Percentiles rank a stretch among this genome's conserved stretches.
phyloP scores from a whole-genome alignment of 2,888 invertebrate species.

The Hetaerina titia region DNA sequence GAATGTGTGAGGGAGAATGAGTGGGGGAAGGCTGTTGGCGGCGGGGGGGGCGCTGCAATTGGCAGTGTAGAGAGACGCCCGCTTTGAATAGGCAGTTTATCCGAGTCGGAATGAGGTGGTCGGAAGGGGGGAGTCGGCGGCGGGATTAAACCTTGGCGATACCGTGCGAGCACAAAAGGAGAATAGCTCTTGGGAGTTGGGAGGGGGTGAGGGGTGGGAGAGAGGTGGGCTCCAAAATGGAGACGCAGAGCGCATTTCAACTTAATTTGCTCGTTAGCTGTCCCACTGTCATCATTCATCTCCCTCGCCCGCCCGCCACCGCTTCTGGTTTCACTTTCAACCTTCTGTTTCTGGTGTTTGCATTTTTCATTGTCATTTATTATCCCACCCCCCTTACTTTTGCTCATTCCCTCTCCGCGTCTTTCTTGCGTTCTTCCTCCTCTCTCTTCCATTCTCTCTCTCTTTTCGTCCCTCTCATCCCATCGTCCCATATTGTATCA shows the following conservation, averaged over 20 bases:
- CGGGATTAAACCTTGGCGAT: slow-evolving; percentile 48
- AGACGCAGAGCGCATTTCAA: slow-evolving; percentile 52
- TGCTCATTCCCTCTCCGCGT: neutral
- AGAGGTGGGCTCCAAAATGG: slow-evolving; percentile 33
- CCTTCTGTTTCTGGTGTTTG: slow-evolving; percentile 41
- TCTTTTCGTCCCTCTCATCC: neutral
- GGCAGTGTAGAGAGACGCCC: slow-evolving; percentile 7
- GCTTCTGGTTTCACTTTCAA: slow-evolving; percentile 41
- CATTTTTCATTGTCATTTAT: slow-evolving; percentile 38
- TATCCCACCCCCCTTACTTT: neutral
- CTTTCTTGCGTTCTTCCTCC: neutral
- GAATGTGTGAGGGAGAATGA: neutral
- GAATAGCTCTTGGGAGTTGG: neutral
- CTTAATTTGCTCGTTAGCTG: slow-evolving; percentile 64
- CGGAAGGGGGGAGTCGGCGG: neutral
- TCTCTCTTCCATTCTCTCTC: neutral
- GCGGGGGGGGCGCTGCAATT: slow-evolving; percentile 42
- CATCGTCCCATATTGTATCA: neutral
- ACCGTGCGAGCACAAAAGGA: slow-evolving; percentile 44
- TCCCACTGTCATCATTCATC: slow-evolving; percentile 57
- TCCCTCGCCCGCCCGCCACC: neutral
- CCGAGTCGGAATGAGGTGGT: slow-evolving; percentile 31
- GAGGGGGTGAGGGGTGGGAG: neutral
- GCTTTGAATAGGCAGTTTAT: slow-evolving; percentile 55
- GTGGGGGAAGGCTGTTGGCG: neutral